Base-by-base conservation (phyloP, 2,888 invertebrate genomes). In the Acronicta psi region DNA sequence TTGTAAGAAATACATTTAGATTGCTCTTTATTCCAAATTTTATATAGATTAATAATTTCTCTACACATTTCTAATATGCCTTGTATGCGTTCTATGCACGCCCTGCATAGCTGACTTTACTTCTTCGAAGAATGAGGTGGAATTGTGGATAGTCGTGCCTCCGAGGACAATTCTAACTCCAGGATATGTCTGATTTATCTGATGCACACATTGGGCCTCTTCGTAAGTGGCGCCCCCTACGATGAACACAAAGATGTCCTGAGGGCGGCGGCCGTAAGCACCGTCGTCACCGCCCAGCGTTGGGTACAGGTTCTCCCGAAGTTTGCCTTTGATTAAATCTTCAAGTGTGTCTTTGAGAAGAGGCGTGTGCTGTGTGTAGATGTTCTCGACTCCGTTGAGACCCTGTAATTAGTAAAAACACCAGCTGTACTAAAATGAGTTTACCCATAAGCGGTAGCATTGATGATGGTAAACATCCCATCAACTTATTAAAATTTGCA, bases 291-390 rank as follows among this genome's bases (percentile, higher is more conserved):
- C 94, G 34, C 97, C 97, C 16, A 98, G 94, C 68, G 96, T 97
- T 0, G 99, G 99, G 91, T 97, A 99, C 5, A 96, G 90, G 61
- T 96, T 96, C 78, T 98, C 98, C 57, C 97, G 96, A n/a, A 99
- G 95, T 80, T 97, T 97, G 1, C 98, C 99, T 85, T 98, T 98
- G 34, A 98, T 95, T 0, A 99, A 93, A 83, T 98, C 98, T 79
- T 99, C 99, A 0, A 99, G 86, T 0, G 97, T 97, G 84, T 98
- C 98, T 77, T 97, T 96, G 7, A 99, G 90, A 20, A 98, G 94
- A 0, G 99, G 99, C n/a, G 97, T 97, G 90, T 99, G 99, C 84
- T 99, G 99, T 0, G 99, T 99, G 92, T 99, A 99, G 64, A 99
- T 98, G 91, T 99, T 99, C 87, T 99, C 99, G 0, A 99, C 99